Evolutionary conservation across 2,797 vertebrate genomes (phyloP).

Genomic region (Neosilurus hyrtlii): DNA sequence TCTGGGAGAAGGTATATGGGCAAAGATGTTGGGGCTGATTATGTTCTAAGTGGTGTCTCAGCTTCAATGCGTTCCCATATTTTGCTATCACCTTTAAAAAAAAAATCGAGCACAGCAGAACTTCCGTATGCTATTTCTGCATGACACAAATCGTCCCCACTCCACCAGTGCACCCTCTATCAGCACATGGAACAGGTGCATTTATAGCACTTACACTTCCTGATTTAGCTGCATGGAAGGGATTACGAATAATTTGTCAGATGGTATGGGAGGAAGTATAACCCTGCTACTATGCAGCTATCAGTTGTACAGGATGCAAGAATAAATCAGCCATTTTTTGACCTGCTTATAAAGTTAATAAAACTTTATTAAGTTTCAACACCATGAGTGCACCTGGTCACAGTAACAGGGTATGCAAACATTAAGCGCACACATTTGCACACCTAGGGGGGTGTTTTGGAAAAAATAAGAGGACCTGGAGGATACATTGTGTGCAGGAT

Average conservation of each 20-base stretch:
- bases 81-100: not conserved
- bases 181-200: not conserved
- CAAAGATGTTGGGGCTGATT: slow-evolving; percentile 11
- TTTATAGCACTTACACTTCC: slow-evolving; percentile 3
- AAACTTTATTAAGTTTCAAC: not conserved
- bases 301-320: not conserved
- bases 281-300: not conserved
- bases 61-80: slow-evolving; percentile 8
- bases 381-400: not conserved
- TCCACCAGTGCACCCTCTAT: not conserved
- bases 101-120: not conserved
- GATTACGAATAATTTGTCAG: not conserved
- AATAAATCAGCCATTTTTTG: not conserved
- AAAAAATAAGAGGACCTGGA: not conserved
- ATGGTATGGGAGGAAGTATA: not conserved
- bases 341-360: not conserved
- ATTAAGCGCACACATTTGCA: not conserved
- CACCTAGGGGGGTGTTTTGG: not conserved
- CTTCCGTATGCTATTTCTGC: slow-evolving; percentile 8
- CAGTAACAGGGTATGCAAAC: not conserved
- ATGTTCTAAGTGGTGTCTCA: slow-evolving; percentile 34
- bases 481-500: not conserved
- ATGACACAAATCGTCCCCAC: not conserved
- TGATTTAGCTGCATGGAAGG: slow-evolving; percentile 1
- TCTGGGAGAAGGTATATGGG: slow-evolving; percentile 1